Percentiles rank a stretch among this genome's conserved stretches.
Conservation (phyloP, 1,140 invertebrate genomes). For the Nasonia longicornis region DNA sequence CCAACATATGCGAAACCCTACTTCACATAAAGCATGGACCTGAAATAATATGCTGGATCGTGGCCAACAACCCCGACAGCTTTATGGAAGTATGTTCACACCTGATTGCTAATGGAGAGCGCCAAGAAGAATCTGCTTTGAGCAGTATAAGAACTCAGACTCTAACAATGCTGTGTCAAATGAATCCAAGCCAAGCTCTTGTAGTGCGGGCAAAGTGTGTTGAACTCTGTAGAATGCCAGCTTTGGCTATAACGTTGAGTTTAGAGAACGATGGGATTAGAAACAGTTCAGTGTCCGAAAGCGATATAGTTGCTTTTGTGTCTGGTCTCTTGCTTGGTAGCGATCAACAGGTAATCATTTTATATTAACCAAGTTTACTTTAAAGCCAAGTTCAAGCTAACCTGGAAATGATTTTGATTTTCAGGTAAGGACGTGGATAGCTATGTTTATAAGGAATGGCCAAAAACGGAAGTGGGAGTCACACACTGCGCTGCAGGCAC, state of each 20-base stretch:
- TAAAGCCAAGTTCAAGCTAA: not conserved
- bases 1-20: slow-evolving; percentile 87
- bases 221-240: slow-evolving; percentile 90
- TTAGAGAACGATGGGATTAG: slow-evolving; percentile 67
- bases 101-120: slow-evolving; percentile 89
- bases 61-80: slow-evolving; percentile 93
- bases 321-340: slow-evolving; percentile 91
- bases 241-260: slow-evolving; percentile 84
- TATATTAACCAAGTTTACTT: not conserved
- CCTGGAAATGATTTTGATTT: not conserved
- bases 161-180: slow-evolving; percentile 85
- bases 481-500: slow-evolving; percentile 76
- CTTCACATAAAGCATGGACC: slow-evolving; percentile 92
- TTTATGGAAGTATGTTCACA: slow-evolving; percentile 91
- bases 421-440: slow-evolving; percentile 88
- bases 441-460: slow-evolving; percentile 88
- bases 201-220: slow-evolving; percentile 87
- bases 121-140: slow-evolving; percentile 84
- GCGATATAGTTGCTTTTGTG: slow-evolving; percentile 84
- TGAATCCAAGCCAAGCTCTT: slow-evolving; percentile 89
- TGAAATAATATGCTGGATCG: slow-evolving; percentile 87
- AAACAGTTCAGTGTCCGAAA: slow-evolving; percentile 58
- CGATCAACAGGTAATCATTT: slow-evolving; percentile 76
- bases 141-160: slow-evolving; percentile 80
- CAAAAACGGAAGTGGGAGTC: slow-evolving; percentile 90